Conservation (phyloP, 2,797 vertebrate genomes). For the Cossypha polioptera region DNA sequence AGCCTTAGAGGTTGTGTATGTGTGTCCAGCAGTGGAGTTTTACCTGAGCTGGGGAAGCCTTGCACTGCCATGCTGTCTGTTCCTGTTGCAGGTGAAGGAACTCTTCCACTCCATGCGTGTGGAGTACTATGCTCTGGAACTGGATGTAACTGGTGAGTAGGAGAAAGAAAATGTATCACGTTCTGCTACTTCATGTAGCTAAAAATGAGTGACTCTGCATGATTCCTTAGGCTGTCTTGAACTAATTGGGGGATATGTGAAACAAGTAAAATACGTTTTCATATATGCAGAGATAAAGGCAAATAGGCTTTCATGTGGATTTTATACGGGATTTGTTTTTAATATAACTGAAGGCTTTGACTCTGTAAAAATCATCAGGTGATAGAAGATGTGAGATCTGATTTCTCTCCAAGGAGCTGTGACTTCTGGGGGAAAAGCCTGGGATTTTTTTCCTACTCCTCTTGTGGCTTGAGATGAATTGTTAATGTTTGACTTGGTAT, state of each 20-base stretch:
- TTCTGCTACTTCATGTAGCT: background rate
- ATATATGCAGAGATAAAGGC: background rate
- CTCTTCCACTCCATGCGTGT: slow-evolving; percentile 86
- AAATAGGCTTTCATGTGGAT: background rate
- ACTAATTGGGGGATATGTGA: background rate
- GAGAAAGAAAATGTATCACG: background rate
- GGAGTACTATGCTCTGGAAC: slow-evolving; percentile 83
- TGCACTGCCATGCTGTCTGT: background rate
- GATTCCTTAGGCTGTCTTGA: background rate
- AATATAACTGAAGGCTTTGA: background rate
- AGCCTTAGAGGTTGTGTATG: background rate
- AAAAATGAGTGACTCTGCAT: background rate
- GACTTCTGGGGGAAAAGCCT: background rate
- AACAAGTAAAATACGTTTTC: background rate
- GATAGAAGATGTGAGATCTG: background rate
- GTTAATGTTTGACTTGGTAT: slow-evolving; percentile 37
- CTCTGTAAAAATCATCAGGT: background rate
- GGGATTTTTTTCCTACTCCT: background rate
- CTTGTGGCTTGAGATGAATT: background rate
- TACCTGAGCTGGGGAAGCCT: background rate
- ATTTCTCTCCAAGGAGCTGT: background rate
- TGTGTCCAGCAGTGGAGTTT: background rate
- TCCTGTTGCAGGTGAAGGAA: slow-evolving; percentile 87
- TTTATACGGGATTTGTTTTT: background rate
- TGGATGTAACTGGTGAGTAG: slow-evolving; percentile 89